Percentiles rank a stretch among this genome's conserved stretches.
phyloP scores from a whole-genome alignment of 37 sponge, comb jelly and placozoan species.

The Ephydatia muelleri region DNA sequence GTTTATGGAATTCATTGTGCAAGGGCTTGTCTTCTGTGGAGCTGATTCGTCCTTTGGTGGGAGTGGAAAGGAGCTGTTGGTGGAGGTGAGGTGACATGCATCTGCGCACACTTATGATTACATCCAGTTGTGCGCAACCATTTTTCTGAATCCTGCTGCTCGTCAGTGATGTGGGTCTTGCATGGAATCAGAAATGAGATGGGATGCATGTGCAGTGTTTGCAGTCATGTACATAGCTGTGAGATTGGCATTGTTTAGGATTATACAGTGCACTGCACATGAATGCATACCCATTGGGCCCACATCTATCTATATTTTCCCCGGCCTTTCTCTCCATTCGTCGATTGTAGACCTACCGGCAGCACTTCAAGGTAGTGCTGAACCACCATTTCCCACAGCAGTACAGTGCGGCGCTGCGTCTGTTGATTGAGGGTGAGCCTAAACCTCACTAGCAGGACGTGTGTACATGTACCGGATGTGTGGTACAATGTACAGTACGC shows the following conservation, averaged over 20 bases:
- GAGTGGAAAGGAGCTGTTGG: slow-evolving; percentile 8
- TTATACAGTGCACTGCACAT: no score
- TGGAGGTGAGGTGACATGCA: slow-evolving; percentile 29
- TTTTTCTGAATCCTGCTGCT: no score
- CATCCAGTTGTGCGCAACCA: no score
- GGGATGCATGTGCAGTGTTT: no score
- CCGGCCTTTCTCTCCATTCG: neutral
- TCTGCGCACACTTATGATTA: neutral
- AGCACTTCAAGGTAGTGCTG: slow-evolving; percentile 44
- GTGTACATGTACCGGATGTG: neutral
- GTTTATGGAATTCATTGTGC: slow-evolving; percentile 40
- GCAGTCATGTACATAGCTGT: no score
- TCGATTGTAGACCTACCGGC: slow-evolving; percentile 41
- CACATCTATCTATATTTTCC: no score
- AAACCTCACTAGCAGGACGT: no score
- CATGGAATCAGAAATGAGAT: no score
- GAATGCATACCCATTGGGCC: no score
- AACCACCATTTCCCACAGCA: slow-evolving; percentile 43
- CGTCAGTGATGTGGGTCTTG: no score
- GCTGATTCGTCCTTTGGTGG: neutral
- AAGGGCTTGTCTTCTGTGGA: slow-evolving; percentile 49
- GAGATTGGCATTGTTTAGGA: no score
- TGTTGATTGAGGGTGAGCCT: slow-evolving; percentile 45
- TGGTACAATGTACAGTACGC: no score
- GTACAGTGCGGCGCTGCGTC: slow-evolving; percentile 37